phyloP scores from a whole-genome alignment of 2,797 vertebrate species.

The Ptychobarbus kaznakovi region DNA sequence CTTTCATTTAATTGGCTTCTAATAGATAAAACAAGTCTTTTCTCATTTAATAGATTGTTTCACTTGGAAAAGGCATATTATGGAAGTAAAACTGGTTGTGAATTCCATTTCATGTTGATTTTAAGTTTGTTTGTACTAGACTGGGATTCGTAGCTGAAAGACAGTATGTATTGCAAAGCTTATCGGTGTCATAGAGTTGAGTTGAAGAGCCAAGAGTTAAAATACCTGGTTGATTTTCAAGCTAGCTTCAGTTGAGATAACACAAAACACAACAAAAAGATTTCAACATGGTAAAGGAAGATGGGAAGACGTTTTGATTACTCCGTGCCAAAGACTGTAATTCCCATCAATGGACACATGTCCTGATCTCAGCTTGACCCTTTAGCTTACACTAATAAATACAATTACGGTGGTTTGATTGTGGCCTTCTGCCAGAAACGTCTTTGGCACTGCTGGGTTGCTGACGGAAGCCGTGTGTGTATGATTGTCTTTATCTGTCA shows the following conservation, averaged over 20 bases:
- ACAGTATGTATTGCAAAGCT: not conserved
- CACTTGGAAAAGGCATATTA: not conserved
- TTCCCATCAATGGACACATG: constrained; percentile 17
- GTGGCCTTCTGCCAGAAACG: constrained; percentile 35
- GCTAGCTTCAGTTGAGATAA: not conserved
- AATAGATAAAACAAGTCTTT: not conserved
- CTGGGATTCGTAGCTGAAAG: not conserved
- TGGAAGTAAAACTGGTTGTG: not conserved
- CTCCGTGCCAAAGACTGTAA: not conserved
- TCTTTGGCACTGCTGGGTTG: constrained; percentile 29
- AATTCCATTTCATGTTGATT: not conserved
- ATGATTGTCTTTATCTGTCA: constrained; percentile 13
- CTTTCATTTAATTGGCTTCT: not conserved
- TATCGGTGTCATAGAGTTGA: too few species aligned
- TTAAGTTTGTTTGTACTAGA: not conserved
- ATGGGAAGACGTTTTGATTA: not conserved
- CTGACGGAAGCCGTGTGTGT: constrained; percentile 34
- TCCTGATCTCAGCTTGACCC: constrained; percentile 31
- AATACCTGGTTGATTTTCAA: not conserved
- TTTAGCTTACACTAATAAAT: constrained; percentile 45
- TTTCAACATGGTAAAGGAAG: not conserved
- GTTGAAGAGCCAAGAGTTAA: not conserved
- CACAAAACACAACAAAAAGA: not conserved
- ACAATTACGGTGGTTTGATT: constrained; percentile 49
- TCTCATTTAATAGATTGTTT: not conserved